A percentile compares a stretch with the other conserved stretches of the same genome.
Conservation (phyloP, 2,113 vertebrate genomes). For the Mellivora capensis region DNA sequence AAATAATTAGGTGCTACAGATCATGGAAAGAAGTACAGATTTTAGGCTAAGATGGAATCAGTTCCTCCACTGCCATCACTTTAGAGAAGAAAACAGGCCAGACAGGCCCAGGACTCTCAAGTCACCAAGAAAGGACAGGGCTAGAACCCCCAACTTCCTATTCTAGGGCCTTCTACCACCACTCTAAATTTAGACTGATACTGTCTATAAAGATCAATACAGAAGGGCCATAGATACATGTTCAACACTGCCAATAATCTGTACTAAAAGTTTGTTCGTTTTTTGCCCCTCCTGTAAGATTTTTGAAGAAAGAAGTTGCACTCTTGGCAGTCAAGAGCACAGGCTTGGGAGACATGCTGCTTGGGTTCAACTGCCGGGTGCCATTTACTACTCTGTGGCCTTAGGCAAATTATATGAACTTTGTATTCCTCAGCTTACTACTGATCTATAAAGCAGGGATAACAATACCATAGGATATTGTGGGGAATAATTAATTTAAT, state of each 20-base stretch:
- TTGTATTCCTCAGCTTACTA: not conserved
- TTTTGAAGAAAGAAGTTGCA: not conserved
- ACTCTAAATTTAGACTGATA: not conserved
- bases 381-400: not conserved
- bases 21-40: not conserved
- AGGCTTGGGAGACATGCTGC: not conserved
- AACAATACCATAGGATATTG: not conserved
- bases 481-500: not conserved
- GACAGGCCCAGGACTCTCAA: not conserved
- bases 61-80: not conserved
- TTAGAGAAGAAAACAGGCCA: not conserved
- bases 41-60: not conserved
- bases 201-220: not conserved
- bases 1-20: not conserved
- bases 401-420: not conserved
- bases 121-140: not conserved
- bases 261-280: not conserved
- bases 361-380: not conserved
- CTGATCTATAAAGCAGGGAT: not conserved
- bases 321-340: not conserved
- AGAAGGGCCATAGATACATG: not conserved
- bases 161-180: not conserved
- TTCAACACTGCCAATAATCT: not conserved
- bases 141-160: not conserved
- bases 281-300: not conserved